Percentiles rank a stretch among this genome's conserved stretches.
Evolutionary conservation across 2,888 invertebrate species (phyloP).

Genomic region (Magallana nippona): DNA sequence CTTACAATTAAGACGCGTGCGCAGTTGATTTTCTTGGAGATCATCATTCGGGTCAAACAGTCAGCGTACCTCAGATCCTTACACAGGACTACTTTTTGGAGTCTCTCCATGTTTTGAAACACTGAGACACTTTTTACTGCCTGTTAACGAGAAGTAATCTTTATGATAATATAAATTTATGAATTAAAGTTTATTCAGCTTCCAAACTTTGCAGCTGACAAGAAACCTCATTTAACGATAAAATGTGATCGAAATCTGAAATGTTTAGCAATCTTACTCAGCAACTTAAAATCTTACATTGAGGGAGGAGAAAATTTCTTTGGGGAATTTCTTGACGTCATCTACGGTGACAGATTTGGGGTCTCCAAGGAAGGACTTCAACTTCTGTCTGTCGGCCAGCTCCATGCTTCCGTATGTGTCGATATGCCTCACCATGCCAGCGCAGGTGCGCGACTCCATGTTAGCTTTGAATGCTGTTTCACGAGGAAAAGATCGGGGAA

Average conservation of each 20-base stretch:
- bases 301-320: slow-evolving; percentile 36
- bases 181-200: no score
- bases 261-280: background rate
- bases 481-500: background rate
- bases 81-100: slow-evolving; percentile 43
- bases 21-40: slow-evolving; percentile 46
- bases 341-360: background rate
- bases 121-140: background rate
- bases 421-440: slow-evolving; percentile 12
- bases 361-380: slow-evolving; percentile 34
- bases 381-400: slow-evolving; percentile 19
- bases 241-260: background rate
- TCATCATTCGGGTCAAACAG: slow-evolving; percentile 41
- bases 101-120: slow-evolving; percentile 33
- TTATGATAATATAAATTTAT: no score
- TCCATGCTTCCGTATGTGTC: background rate
- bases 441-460: slow-evolving; percentile 25
- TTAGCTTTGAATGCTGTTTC: slow-evolving; percentile 9
- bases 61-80: slow-evolving; percentile 37
- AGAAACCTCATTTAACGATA: no score
- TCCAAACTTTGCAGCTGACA: no score
- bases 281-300: background rate
- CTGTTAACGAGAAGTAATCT: background rate
- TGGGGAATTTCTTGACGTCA: slow-evolving; percentile 37
- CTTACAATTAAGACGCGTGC: slow-evolving; percentile 45